Percentiles rank a stretch among this genome's conserved stretches.
Evolutionary conservation across 2,113 vertebrate species (phyloP).

Genomic region (Todiramphus saurophagus): DNA sequence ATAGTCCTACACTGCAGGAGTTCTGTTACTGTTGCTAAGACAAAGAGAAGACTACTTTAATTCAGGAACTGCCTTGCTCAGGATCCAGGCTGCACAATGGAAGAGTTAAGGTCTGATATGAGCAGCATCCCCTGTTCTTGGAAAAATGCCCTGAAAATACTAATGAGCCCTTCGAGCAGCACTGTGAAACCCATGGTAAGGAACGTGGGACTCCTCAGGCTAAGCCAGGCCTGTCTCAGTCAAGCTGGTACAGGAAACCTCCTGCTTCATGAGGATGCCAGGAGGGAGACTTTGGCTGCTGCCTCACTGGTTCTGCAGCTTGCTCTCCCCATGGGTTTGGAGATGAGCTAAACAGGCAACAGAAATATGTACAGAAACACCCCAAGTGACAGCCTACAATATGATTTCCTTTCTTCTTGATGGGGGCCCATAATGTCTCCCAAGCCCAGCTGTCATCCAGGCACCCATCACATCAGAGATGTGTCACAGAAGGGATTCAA

Average conservation of each 20-base stretch:
- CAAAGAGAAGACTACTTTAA: neutral
- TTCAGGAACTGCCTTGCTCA: neutral
- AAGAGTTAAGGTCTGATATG: neutral
- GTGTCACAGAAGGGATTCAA: neutral
- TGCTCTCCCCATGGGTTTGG: neutral
- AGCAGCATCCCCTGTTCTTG: neutral
- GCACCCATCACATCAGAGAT: neutral
- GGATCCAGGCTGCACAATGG: neutral
- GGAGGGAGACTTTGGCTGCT: neutral
- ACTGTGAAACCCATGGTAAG: neutral
- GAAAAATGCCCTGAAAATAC: neutral
- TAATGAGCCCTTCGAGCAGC: neutral
- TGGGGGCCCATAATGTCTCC: fast-evolving
- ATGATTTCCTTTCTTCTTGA: neutral
- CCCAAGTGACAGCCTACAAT: neutral
- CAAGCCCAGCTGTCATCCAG: neutral
- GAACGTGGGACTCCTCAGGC: neutral
- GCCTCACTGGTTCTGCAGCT: neutral
- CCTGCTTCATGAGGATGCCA: neutral
- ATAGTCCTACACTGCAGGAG: neutral
- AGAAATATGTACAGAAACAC: neutral
- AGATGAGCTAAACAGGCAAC: neutral
- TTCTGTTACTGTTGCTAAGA: neutral
- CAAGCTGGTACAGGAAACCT: neutral
- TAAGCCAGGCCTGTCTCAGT: neutral